Conservation (phyloP, 2,113 vertebrate species). For the Phalacrocorax aristotelis region DNA sequence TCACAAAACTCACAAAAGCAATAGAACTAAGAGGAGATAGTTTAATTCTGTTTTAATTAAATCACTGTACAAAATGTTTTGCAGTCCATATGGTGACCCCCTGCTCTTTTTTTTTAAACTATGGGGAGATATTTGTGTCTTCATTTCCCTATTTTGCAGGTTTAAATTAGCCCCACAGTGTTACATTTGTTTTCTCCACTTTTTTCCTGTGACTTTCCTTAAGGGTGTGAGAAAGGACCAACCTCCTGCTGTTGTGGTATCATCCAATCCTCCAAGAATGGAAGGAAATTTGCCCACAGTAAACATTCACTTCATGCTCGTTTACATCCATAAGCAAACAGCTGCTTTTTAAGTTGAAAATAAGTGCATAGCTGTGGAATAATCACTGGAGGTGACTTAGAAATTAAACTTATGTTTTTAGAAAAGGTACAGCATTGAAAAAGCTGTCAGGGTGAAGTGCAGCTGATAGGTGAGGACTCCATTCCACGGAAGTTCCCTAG, state of each 20-base stretch:
- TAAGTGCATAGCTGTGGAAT: neutral
- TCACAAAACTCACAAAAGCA: neutral
- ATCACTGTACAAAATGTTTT: neutral
- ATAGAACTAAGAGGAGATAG: neutral
- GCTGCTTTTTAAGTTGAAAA: conserved; percentile 21
- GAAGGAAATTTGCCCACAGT: neutral
- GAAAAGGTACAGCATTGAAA: too few relatives aligned
- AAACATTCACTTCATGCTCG: neutral
- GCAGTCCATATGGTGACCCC: neutral
- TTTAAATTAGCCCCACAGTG: neutral
- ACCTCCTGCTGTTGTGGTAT: neutral
- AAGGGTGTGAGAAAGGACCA: neutral
- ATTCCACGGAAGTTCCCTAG: too few relatives aligned
- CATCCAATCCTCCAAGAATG: neutral
- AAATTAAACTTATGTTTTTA: too few relatives aligned
- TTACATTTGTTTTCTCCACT: neutral
- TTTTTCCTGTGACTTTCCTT: neutral
- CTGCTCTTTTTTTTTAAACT: neutral
- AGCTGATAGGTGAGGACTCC: too few relatives aligned
- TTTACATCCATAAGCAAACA: conserved; percentile 14
- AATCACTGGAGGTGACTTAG: too few relatives aligned
- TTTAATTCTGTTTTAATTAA: neutral
- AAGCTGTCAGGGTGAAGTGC: too few relatives aligned
- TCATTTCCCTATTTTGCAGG: neutral
- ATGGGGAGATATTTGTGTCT: neutral